phyloP scores from a whole-genome alignment of 2,888 invertebrate genomes.

The Xestia xanthographa region DNA sequence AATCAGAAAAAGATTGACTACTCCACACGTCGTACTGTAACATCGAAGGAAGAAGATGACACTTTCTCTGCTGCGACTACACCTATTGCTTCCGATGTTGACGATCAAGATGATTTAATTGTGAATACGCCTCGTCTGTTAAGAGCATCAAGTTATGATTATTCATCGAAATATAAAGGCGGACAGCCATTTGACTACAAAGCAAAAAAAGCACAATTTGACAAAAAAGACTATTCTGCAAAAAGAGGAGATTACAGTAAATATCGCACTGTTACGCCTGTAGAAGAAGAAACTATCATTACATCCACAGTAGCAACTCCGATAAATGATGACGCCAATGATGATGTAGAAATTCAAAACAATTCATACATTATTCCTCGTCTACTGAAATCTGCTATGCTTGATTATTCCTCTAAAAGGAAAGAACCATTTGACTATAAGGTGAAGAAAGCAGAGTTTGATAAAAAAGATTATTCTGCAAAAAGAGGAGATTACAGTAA shows the following conservation, averaged over 20 bases:
- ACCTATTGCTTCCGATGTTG: not conserved
- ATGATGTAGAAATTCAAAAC: not conserved
- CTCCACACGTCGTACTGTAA: constrained; percentile 5
- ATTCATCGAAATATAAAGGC: constrained; percentile 39
- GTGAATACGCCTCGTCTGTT: constrained; percentile 19
- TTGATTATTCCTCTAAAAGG: constrained; percentile 46
- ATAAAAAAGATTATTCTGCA: constrained; percentile 37
- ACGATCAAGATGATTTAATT: constrained; percentile 1
- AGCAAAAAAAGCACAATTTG: constrained; percentile 32
- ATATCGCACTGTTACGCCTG: constrained; percentile 15
- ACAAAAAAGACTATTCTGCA: constrained; percentile 37
- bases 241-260: constrained; percentile 44
- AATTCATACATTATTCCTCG: constrained; percentile 10
- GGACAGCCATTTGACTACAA: constrained; percentile 43
- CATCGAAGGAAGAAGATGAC: constrained; percentile 10
- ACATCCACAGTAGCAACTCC: not conserved
- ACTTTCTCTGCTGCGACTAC: not conserved
- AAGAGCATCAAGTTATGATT: constrained; percentile 41
- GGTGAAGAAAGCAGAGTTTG: constrained; percentile 31
- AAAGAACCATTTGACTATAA: constrained; percentile 43
- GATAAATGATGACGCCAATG: not conserved
- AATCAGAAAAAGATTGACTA: constrained; percentile 24
- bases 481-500: constrained; percentile 44
- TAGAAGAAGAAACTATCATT: constrained; percentile 1
- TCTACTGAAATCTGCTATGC: constrained; percentile 24